Evolutionary conservation across 2,113 vertebrate species (phyloP).

Genomic region (Spea multiplicata): DNA sequence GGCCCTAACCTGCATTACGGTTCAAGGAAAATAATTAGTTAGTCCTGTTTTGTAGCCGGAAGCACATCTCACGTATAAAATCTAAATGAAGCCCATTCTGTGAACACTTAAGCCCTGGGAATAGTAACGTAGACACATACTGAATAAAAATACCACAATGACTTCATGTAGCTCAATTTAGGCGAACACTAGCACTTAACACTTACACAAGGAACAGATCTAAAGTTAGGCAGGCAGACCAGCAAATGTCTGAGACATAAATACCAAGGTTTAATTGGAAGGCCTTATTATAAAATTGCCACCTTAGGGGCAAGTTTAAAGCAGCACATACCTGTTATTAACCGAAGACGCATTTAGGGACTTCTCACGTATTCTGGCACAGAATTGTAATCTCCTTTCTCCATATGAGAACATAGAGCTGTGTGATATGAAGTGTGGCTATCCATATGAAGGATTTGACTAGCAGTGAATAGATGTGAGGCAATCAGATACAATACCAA

Average conservation of each 20-base stretch:
- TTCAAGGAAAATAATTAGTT: too few relatives aligned
- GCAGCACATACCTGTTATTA: slow-evolving; percentile 43
- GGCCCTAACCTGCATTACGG: too few relatives aligned
- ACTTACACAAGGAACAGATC: slow-evolving; percentile 75
- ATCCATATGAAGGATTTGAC: too few relatives aligned
- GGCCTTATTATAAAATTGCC: slow-evolving; percentile 68
- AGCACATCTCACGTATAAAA: background rate
- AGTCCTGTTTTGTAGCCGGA: slow-evolving; percentile 6
- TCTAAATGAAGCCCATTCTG: slow-evolving; percentile 37
- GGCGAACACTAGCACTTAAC: slow-evolving; percentile 73
- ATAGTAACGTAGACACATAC: slow-evolving; percentile 73
- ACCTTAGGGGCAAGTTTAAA: slow-evolving; percentile 55
- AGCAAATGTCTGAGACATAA: slow-evolving; percentile 72
- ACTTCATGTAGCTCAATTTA: slow-evolving; percentile 74
- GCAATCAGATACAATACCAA: too few relatives aligned
- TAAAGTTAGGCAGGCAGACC: slow-evolving; percentile 75
- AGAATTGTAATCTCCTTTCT: too few relatives aligned
- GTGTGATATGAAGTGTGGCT: too few relatives aligned
- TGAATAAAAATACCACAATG: slow-evolving; percentile 75
- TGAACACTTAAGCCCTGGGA: slow-evolving; percentile 63
- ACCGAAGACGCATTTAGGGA: too few relatives aligned
- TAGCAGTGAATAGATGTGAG: too few relatives aligned
- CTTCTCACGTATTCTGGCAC: too few relatives aligned
- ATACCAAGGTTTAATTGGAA: slow-evolving; percentile 69
- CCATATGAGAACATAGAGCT: too few relatives aligned